phyloP scores from a whole-genome alignment of 2,113 vertebrate genomes.

The Macaca nemestrina region DNA sequence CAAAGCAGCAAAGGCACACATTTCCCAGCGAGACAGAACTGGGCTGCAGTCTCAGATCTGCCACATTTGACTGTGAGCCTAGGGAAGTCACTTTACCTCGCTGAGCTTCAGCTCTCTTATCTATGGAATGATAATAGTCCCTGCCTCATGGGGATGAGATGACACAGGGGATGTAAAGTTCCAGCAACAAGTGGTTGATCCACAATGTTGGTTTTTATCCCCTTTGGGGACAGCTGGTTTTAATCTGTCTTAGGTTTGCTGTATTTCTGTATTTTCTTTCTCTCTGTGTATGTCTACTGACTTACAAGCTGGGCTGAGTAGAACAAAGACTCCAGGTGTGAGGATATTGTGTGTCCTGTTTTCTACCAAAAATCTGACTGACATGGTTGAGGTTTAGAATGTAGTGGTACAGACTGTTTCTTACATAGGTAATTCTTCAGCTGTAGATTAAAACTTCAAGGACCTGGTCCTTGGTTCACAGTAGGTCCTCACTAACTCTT shows the following conservation, averaged over 20 bases:
- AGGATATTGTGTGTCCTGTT: not conserved
- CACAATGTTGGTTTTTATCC: not conserved
- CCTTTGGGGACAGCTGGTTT: not conserved
- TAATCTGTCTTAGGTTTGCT: not conserved
- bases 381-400: not conserved
- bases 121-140: not conserved
- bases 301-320: not conserved
- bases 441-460: not conserved
- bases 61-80: not conserved
- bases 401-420: not conserved
- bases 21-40: not conserved
- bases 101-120: not conserved
- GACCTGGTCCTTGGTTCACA: not conserved
- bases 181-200: not conserved
- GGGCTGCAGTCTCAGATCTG: not conserved
- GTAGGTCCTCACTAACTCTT: not conserved
- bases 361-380: not conserved
- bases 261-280: not conserved
- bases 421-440: not conserved
- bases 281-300: not conserved
- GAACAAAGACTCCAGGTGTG: not conserved
- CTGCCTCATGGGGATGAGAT: not conserved
- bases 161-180: not conserved
- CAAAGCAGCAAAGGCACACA: not conserved
- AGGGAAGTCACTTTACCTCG: not conserved